Base-by-base conservation (phyloP, 2,888 invertebrate species). In the Drosophila algonquin region DNA sequence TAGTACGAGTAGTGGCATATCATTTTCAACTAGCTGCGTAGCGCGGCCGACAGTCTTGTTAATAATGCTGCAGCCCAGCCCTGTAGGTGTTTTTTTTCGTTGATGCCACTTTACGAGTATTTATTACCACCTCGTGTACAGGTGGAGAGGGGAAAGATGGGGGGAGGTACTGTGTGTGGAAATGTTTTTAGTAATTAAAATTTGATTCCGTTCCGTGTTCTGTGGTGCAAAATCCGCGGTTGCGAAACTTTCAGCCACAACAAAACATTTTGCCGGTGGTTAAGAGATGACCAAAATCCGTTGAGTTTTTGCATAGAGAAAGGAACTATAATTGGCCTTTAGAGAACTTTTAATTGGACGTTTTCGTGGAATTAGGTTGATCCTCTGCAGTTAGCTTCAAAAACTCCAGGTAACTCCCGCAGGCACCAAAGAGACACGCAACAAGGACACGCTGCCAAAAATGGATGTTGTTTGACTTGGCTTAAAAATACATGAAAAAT, bases 41-140 rank as follows among this genome's bases (percentile, higher is more conserved):
- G 55, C 68, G 69, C 40, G 14, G 14, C n/a, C 40, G 14, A n/a
- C 40, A n/a, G 40, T 7, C 55, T 55, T 65, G 48, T 69, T 55
- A 55, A 65, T 69, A 69, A 48, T 45, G 68, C 54, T 68, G 69
- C 55, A 65, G 55, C 12, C 12, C 35, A 65, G 69, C 24, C 18
- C 18, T 1, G 18, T 24, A 24, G 3, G 3, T 24, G 3, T 69
- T 50, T 48, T 57, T 69, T 54, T 55, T 21, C 21, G 9, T 7
- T 18, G 30, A 32, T 32, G 8, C 10, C 10, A 40, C 14, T 40
- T 6, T 14, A 12, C 35, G 35, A 5, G 12, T 35, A n/a, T 40
- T 40, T 40, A 40, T 40, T 40, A 40, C 40, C 40, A n/a, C 8
- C 30, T 7, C 30, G 30, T 2, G 30, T 7, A 30, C 30, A 30